These are phyloP conservation scores for Bovichtus diacanthus DNA, from an alignment of 2,797 vertebrate genomes.

Conservation along the genomic window DNA sequence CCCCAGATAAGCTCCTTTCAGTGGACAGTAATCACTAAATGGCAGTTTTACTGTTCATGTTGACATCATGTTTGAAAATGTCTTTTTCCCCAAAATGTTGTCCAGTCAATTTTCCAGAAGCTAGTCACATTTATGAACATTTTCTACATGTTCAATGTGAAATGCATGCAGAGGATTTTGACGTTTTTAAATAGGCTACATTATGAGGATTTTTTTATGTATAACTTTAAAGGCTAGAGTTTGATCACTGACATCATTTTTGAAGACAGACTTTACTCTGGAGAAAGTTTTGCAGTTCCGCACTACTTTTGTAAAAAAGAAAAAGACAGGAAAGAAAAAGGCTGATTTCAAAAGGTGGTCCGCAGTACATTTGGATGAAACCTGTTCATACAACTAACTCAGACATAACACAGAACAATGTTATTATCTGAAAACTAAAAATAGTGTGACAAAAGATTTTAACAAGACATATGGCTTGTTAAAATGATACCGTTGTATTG, in stretches of 20 bases:
- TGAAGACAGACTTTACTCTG: neutral
- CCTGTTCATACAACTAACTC: neutral
- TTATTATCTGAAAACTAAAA: neutral
- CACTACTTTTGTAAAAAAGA: neutral
- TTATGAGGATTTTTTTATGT: neutral
- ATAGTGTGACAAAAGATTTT: neutral
- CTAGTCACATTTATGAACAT: neutral
- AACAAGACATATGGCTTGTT: neutral
- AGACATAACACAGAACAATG: neutral
- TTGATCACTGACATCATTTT: neutral
- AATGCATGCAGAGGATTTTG: neutral
- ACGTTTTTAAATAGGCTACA: neutral
- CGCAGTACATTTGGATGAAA: neutral
- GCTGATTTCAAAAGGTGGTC: no score
- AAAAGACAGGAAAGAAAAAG: no score
- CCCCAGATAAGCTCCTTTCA: constrained; percentile 15
- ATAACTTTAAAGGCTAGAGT: neutral
- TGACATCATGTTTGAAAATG: neutral
- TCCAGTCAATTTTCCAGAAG: neutral
- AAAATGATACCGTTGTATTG: no score
- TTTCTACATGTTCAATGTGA: neutral
- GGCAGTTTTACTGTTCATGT: neutral
- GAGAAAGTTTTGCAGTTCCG: neutral
- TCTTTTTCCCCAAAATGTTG: neutral
- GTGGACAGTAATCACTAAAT: constrained; percentile 13